Evolutionary conservation across 2,888 invertebrate species (phyloP), one percentile per base, ranked within the genome.

Genomic region (Caenorhabditis zanzibari): DNA sequence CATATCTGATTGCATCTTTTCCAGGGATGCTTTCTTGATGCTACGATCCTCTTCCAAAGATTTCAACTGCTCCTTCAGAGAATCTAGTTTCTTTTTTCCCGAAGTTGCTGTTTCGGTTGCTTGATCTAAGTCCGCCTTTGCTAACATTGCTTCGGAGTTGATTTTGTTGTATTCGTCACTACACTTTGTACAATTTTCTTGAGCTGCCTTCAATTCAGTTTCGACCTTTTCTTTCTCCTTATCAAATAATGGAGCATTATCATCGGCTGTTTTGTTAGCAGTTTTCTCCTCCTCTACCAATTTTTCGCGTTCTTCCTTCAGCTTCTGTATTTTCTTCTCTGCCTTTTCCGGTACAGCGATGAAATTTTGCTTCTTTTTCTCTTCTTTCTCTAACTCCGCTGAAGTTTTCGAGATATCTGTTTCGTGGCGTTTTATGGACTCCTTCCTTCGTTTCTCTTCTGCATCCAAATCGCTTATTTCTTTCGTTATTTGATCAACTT

Each of bases 91-190:
- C n/a, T 73, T 75, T n/a, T 63, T 63, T n/a, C 73, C 80, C 41
- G 81, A 76, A 22, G 63, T 71, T 32, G 81, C 71, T 32, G 49
- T 58, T 26, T 69, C 75, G 61, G 77, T 94, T 89, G 95, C 95
- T n/a, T n/a, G n/a, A 89, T 96, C 95, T 0, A 95, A 95, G 10
- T 88, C 81, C 14, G 49, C 63, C 12, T 71, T 32, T 9, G 84
- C 80, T 2, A 86, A 38, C 16, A 49, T 72, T 10, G 73, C 58
- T 19, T 54, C 72, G 12, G 26, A 9, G n/a, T 35, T 12, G 19
- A 71, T 41, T 19, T 82, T 81, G 72, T 86, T 82, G n/a, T 85
- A 44, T 2, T 73, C 66, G 14, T 77, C 58, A 47, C 86, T 86
- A 41, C 59, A 47, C 14, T 71, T 41, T 19, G 83, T 77, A 49